Conservation (phyloP, 64 coral and sea anemone species). For the Porites australiensis region DNA sequence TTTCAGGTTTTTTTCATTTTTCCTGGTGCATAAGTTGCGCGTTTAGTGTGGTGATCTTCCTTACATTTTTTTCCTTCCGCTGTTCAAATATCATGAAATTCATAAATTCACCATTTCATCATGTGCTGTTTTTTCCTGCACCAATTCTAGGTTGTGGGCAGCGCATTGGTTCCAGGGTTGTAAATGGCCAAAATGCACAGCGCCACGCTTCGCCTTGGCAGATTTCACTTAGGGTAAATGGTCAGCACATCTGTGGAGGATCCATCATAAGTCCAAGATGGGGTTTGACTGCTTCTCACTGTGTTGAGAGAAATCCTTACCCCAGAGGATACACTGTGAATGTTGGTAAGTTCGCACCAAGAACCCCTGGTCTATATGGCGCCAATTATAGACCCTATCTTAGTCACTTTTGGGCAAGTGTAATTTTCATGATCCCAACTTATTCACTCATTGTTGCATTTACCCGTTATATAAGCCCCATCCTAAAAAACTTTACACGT, state of each 20-base stretch:
- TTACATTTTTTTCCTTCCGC: too few relatives aligned
- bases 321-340: conserved; percentile 22
- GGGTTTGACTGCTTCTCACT: conserved; percentile 66
- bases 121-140: not conserved
- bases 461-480: too few relatives aligned
- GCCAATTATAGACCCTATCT: too few relatives aligned
- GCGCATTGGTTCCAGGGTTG: conserved; percentile 37
- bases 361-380: too few relatives aligned
- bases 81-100: not conserved
- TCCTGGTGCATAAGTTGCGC: too few relatives aligned
- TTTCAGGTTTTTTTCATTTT: too few relatives aligned
- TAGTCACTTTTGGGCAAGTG: too few relatives aligned
- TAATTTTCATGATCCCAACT: too few relatives aligned
- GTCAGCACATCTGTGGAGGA: conserved; percentile 54
- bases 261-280: conserved; percentile 9
- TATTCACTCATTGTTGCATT: too few relatives aligned
- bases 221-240: conserved; percentile 50
- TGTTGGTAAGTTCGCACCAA: not conserved
- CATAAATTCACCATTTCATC: too few relatives aligned
- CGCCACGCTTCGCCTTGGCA: conserved; percentile 84
- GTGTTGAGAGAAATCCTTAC: conserved; percentile 37
- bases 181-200: conserved; percentile 72
- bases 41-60: too few relatives aligned
- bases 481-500: too few relatives aligned
- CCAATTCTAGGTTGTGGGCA: not conserved